phyloP scores from a whole-genome alignment of 2,888 invertebrate species.

The Lottia gigantea region DNA sequence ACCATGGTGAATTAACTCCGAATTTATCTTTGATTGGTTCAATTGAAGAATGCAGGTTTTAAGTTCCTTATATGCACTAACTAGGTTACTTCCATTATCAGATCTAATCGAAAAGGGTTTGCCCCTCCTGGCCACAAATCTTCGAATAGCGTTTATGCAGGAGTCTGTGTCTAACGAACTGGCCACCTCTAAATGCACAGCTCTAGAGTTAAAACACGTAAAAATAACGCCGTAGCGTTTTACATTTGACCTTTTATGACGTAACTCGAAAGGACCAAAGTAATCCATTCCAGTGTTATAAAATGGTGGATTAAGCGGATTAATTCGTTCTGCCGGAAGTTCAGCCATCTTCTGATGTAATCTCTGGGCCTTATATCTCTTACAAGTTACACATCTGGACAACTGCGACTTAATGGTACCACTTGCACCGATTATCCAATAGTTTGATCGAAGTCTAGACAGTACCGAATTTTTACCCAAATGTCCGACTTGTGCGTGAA shows the following conservation, averaged over 20 bases:
- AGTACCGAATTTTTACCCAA: conserved; percentile 10
- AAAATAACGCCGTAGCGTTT: conserved; percentile 34
- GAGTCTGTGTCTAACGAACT: conserved; percentile 22
- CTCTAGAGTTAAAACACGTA: conserved; percentile 27
- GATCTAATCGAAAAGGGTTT: conserved; percentile 12
- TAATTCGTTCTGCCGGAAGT: neutral
- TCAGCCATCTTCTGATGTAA: conserved; percentile 11
- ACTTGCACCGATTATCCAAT: conserved; percentile 16
- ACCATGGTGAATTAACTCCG: conserved; percentile 19
- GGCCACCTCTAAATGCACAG: conserved; percentile 29
- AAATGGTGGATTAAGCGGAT: neutral
- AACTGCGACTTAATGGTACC: neutral
- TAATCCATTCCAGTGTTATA: conserved; percentile 20
- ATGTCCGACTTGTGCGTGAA: no score
- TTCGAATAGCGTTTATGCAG: conserved; percentile 23
- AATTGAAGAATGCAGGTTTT: conserved; percentile 21
- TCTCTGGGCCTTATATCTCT: neutral
- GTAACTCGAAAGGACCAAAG: conserved; percentile 25
- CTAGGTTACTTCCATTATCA: conserved; percentile 31
- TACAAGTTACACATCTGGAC: conserved; percentile 10
- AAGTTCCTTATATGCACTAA: conserved; percentile 31
- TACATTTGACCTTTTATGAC: conserved; percentile 17
- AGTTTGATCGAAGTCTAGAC: conserved; percentile 7
- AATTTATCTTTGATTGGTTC: conserved; percentile 24
- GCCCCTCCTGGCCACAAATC: conserved; percentile 29